These are phyloP conservation scores for Avahi laniger DNA, from an alignment of 2,797 vertebrate species.

Conservation along the genomic window DNA sequence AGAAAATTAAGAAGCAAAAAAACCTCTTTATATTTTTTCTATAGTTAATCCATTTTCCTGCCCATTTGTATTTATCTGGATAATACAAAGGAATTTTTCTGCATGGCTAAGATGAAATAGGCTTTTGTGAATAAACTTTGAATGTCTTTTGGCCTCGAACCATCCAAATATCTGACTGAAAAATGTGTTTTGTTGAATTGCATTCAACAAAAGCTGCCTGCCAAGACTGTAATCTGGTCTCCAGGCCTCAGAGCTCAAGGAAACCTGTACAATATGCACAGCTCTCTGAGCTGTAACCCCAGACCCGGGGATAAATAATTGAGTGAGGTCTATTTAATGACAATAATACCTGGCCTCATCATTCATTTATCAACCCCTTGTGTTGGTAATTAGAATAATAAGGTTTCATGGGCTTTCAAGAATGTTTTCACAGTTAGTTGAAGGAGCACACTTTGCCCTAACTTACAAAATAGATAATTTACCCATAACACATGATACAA, in stretches of 20 bases:
- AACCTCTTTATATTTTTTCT: background rate
- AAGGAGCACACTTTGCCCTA: slow-evolving; percentile 73
- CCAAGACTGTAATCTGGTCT: slow-evolving; percentile 76
- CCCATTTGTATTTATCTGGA: background rate
- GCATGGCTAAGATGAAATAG: background rate
- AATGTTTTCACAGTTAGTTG: slow-evolving; percentile 81
- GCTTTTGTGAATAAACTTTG: slow-evolving; percentile 59
- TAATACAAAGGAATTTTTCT: slow-evolving; percentile 26
- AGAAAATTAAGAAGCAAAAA: background rate
- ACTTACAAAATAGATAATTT: slow-evolving; percentile 83
- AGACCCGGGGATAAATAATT: slow-evolving; percentile 84
- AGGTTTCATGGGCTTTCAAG: slow-evolving; percentile 80
- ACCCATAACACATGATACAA: slow-evolving; percentile 76
- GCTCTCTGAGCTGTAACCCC: slow-evolving; percentile 82
- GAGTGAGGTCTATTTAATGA: slow-evolving; percentile 77
- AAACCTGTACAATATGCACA: slow-evolving; percentile 60
- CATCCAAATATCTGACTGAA: slow-evolving; percentile 75
- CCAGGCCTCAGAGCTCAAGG: slow-evolving; percentile 58
- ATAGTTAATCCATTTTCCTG: background rate
- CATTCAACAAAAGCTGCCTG: slow-evolving; percentile 59
- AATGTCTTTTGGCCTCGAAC: slow-evolving; percentile 58
- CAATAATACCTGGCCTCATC: slow-evolving; percentile 77
- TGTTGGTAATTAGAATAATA: slow-evolving; percentile 84
- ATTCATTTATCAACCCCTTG: slow-evolving; percentile 81
- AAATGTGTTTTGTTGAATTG: slow-evolving; percentile 62